These are phyloP conservation scores for Zhuqinia jingwanae DNA, from an alignment of 2,888 invertebrate genomes.

Conservation along the genomic window DNA sequence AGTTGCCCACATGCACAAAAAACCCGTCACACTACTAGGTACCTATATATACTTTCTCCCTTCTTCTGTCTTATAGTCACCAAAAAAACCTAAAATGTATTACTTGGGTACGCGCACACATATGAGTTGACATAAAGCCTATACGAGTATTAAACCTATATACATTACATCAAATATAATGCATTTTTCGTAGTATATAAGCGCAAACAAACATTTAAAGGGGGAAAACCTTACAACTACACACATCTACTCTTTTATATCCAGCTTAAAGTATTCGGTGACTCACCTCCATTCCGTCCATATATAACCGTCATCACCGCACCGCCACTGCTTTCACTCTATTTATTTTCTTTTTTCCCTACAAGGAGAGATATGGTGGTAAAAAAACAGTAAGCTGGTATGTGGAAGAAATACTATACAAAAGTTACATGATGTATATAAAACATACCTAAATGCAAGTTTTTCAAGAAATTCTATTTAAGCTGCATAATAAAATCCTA, in stretches of 20 bases:
- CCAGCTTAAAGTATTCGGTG: conserved; percentile 22
- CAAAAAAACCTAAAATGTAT: background rate
- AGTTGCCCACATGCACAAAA: conserved; percentile 61
- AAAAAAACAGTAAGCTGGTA: conserved; percentile 1
- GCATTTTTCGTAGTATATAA: too few species aligned
- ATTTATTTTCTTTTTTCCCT: conserved; percentile 4
- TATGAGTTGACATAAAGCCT: too few species aligned
- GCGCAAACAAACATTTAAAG: too few species aligned
- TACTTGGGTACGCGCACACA: too few species aligned
- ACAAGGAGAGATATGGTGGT: conserved; percentile 8
- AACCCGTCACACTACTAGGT: conserved; percentile 23
- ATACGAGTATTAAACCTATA: too few species aligned
- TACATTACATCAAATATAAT: too few species aligned
- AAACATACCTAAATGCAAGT: too few species aligned
- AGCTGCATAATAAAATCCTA: conserved; percentile 5
- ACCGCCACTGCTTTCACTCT: conserved; percentile 19
- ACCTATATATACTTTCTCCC: background rate
- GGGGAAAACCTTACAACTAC: too few species aligned
- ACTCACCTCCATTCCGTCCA: conserved; percentile 24
- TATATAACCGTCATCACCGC: background rate
- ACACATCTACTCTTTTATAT: conserved; percentile 10
- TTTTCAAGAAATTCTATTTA: background rate
- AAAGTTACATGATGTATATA: too few species aligned
- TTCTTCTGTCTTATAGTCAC: background rate
- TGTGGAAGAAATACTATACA: background rate